These are phyloP conservation scores for Octopus sinensis DNA, from an alignment of 1,140 invertebrate genomes.

Conservation along the genomic window DNA sequence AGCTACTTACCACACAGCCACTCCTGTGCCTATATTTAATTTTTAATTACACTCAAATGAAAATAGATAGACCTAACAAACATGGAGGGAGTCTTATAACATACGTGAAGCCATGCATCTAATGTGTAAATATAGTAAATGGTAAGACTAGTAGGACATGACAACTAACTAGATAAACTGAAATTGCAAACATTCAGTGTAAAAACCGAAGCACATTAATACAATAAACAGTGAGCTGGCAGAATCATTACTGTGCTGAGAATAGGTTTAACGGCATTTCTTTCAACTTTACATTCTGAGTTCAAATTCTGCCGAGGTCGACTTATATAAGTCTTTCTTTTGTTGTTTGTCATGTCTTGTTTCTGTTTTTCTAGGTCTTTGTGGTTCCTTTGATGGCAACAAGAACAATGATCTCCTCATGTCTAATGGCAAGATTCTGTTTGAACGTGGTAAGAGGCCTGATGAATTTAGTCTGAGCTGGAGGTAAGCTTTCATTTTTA, in stretches of 20 bases:
- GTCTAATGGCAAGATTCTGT: constrained; percentile 24
- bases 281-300: background rate
- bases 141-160: no score
- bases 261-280: no score
- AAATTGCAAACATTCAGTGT: no score
- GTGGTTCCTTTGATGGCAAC: constrained; percentile 36
- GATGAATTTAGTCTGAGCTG: constrained; percentile 32
- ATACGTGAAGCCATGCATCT: no score
- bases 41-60: no score
- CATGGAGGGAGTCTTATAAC: no score
- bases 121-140: no score
- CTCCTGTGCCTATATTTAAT: no score
- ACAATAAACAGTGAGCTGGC: background rate
- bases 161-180: no score
- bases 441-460: constrained; percentile 23
- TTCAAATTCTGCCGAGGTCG: background rate
- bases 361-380: constrained; percentile 31
- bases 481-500: constrained; percentile 28
- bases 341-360: background rate
- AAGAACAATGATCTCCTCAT: constrained; percentile 30
- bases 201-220: background rate
- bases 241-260: background rate
- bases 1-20: no score
- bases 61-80: no score
- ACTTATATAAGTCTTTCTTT: no score